A percentile compares a stretch with the other conserved stretches of the same genome.
Evolutionary conservation across 2,888 invertebrate genomes (phyloP).

Genomic region (Kuschelorhynchus macadamiae): DNA sequence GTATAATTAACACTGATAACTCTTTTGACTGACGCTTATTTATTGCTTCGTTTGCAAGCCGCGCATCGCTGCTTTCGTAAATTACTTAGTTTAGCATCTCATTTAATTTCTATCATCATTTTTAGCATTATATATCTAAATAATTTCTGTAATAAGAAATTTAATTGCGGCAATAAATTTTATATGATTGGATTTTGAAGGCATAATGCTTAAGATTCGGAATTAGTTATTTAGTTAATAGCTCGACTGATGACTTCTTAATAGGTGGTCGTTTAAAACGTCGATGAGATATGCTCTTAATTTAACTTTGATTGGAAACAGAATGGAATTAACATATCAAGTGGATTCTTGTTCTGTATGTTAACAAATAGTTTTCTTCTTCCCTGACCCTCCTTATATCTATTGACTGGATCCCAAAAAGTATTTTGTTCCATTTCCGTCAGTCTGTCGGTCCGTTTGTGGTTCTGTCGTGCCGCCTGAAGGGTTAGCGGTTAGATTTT

Average conservation of each 20-base stretch:
- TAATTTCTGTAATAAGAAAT: constrained; percentile 6
- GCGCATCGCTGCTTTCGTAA: constrained; percentile 19
- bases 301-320: no score
- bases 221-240: not conserved
- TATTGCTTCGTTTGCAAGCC: constrained; percentile 14
- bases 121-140: constrained; percentile 15
- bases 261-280: not conserved
- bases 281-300: no score
- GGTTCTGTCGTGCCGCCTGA: no score
- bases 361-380: no score
- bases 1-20: constrained; percentile 27
- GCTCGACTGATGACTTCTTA: no score
- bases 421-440: no score
- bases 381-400: no score
- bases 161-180: constrained; percentile 18
- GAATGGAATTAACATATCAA: no score
- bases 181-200: constrained; percentile 2
- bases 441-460: no score
- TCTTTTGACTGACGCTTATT: constrained; percentile 25
- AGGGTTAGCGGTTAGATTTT: no score
- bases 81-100: constrained; percentile 17
- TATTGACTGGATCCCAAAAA: no score
- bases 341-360: no score
- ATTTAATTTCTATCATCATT: constrained; percentile 18
- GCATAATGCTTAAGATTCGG: constrained; percentile 4